Evolutionary conservation across 2,797 vertebrate species (phyloP).

Genomic region (Brachyrhaphis roseni): DNA sequence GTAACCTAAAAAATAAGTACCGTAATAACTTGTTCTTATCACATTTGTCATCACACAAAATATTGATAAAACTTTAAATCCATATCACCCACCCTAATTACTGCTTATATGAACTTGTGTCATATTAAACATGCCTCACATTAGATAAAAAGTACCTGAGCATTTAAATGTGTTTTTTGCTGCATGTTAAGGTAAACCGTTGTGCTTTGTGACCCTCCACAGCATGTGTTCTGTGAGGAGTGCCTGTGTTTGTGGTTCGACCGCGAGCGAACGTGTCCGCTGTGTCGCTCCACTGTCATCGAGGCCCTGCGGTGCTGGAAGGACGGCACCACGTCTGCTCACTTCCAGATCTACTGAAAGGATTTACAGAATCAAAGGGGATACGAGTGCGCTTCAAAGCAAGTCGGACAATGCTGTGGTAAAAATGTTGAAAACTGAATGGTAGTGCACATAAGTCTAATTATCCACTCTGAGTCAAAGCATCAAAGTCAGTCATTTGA

Average conservation of each 20-base stretch:
- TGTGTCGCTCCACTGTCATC: slow-evolving; percentile 90
- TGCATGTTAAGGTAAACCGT: neutral
- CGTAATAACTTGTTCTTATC: too few species aligned
- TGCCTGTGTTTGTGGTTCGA: slow-evolving; percentile 98
- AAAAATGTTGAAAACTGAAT: neutral
- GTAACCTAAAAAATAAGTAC: too few species aligned
- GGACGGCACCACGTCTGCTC: slow-evolving; percentile 95
- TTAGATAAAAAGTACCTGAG: neutral
- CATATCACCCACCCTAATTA: too few species aligned
- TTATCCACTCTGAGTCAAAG: neutral
- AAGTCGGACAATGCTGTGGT: neutral
- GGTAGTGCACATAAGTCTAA: neutral
- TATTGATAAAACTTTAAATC: too few species aligned
- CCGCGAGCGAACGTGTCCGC: slow-evolving; percentile 92
- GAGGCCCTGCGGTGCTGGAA: slow-evolving; percentile 96
- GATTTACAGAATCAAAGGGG: neutral
- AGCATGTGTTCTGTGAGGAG: slow-evolving; percentile 99
- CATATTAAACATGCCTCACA: neutral
- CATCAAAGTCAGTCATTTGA: neutral
- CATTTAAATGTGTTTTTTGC: neutral
- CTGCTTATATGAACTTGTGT: neutral
- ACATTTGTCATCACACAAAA: too few species aligned
- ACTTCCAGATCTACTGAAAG: slow-evolving; percentile 93
- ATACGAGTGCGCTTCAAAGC: neutral
- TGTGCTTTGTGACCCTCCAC: slow-evolving; percentile 34